Conservation (phyloP, 2,113 vertebrate genomes). For the Cheilinus undulatus region DNA sequence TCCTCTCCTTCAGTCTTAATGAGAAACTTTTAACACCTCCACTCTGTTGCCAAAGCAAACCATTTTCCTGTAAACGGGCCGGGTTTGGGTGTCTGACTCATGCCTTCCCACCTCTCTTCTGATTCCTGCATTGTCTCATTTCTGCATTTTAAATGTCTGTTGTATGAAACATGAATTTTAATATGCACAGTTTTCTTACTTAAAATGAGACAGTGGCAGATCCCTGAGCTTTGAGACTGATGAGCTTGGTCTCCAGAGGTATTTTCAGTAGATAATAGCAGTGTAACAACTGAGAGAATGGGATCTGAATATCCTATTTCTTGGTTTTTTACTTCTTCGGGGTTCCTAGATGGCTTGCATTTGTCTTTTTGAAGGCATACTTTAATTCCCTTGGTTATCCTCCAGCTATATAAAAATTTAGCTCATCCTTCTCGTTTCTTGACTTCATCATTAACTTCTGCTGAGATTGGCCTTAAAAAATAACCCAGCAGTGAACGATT, state of each 20-base stretch:
- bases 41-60: constrained; percentile 57
- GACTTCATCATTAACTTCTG: constrained; percentile 48
- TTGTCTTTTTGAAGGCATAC: constrained; percentile 19
- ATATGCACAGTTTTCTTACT: neutral
- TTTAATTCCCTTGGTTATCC: constrained; percentile 15
- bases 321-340: constrained; percentile 12
- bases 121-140: constrained; percentile 7
- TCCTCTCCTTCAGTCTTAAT: constrained; percentile 22
- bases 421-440: constrained; percentile 22
- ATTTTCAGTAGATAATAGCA: constrained; percentile 1
- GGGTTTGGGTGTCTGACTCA: constrained; percentile 50
- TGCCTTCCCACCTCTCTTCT: constrained; percentile 26
- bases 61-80: constrained; percentile 29
- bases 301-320: constrained; percentile 8
- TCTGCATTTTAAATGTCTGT: constrained; percentile 4
- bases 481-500: constrained; percentile 27
- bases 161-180: constrained; percentile 9
- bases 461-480: constrained; percentile 30
- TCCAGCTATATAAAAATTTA: constrained; percentile 22
- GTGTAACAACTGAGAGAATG: neutral
- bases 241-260: neutral
- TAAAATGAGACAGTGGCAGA: neutral
- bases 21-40: constrained; percentile 49
- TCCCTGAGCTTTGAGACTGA: neutral
- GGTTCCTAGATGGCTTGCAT: constrained; percentile 24